Evolutionary conservation across 1,140 invertebrate genomes (phyloP).

Genomic region (Drosophila ironensis): DNA sequence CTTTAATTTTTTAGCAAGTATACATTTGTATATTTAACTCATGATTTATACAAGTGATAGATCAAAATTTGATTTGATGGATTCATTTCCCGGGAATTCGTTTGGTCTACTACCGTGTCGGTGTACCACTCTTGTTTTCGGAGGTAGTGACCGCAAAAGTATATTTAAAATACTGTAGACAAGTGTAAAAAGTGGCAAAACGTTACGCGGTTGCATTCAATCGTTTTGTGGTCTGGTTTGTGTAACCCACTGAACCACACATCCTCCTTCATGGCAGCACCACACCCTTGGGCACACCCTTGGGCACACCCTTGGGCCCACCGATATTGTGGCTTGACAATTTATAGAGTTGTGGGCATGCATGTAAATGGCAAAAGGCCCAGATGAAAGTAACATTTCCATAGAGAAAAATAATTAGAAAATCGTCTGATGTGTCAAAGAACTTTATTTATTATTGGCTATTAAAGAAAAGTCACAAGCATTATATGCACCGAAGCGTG

Average conservation of each 20-base stretch:
- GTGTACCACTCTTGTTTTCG: slow-evolving; percentile 1
- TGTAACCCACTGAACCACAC: slow-evolving; percentile 13
- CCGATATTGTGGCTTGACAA: slow-evolving; percentile 56
- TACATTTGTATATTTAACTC: too few species aligned
- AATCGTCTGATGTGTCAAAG: slow-evolving; percentile 36
- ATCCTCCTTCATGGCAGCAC: neutral
- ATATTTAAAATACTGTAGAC: slow-evolving; percentile 63
- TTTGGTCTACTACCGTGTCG: neutral
- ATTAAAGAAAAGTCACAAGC: slow-evolving; percentile 28
- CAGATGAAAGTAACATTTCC: neutral
- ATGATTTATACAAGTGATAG: too few species aligned
- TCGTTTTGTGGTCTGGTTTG: slow-evolving; percentile 52
- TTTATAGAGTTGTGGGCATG: slow-evolving; percentile 45
- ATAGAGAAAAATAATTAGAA: slow-evolving; percentile 60
- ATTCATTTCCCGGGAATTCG: neutral
- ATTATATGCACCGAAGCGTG: slow-evolving; percentile 11
- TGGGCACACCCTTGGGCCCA: too few species aligned
- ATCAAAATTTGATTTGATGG: too few species aligned
- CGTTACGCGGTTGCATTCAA: slow-evolving; percentile 68
- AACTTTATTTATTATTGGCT: slow-evolving; percentile 56
- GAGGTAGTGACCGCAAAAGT: slow-evolving; percentile 37
- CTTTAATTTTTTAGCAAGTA: too few species aligned
- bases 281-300: too few species aligned
- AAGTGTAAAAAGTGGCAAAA: slow-evolving; percentile 58
- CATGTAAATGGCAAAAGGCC: neutral